Evolutionary conservation across 1,140 invertebrate genomes (phyloP).

Genomic region (Heliconius hewitsoni): DNA sequence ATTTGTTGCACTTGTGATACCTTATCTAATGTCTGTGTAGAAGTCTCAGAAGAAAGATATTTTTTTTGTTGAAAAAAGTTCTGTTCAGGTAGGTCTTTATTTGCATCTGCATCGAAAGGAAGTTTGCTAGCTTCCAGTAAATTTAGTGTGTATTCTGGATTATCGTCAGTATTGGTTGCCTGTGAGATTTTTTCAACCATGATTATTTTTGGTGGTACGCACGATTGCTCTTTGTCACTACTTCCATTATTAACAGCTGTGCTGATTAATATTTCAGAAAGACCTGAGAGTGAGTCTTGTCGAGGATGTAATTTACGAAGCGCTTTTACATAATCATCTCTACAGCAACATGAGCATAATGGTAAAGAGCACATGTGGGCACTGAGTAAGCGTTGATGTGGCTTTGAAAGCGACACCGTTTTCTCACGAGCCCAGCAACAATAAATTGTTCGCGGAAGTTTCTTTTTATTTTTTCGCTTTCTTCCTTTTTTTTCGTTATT

Average conservation of each 20-base stretch:
- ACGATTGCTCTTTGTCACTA: neutral
- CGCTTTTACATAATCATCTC: neutral
- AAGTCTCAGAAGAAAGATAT: neutral
- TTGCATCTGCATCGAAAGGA: neutral
- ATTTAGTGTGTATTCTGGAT: neutral
- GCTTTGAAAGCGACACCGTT: slow-evolving; percentile 6
- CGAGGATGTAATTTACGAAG: neutral
- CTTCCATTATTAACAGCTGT: too few relatives aligned
- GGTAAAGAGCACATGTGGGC: slow-evolving; percentile 22
- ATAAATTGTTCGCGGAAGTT: slow-evolving; percentile 1
- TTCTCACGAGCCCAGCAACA: slow-evolving; percentile 46
- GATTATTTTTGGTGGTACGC: neutral
- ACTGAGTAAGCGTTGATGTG: neutral
- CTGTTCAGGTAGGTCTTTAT: neutral
- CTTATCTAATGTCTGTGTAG: neutral
- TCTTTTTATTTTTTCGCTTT: slow-evolving; percentile 8
- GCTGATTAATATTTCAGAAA: neutral
- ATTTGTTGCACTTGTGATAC: neutral
- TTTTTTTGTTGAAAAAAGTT: neutral
- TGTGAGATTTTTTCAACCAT: neutral
- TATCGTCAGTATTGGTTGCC: neutral
- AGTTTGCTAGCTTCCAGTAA: neutral
- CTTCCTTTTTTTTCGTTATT: neutral
- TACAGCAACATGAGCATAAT: slow-evolving; percentile 46
- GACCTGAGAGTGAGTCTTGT: neutral